A percentile compares a stretch with the other conserved stretches of the same genome.
Conservation (phyloP, 2,113 vertebrate genomes). For the Chrysochloris asiatica region DNA sequence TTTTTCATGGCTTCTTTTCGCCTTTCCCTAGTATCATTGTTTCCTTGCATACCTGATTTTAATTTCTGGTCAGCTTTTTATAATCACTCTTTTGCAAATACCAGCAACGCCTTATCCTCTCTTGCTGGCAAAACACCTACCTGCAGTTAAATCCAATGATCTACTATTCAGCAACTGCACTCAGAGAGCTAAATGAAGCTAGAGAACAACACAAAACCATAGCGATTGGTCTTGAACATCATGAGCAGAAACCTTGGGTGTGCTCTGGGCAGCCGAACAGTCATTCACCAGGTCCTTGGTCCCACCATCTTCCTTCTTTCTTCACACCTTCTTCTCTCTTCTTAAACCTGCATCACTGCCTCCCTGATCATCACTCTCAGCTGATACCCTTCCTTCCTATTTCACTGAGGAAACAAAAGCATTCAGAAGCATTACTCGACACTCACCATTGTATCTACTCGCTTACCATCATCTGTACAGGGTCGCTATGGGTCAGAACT, state of each 20-base stretch:
- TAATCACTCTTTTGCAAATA: not conserved
- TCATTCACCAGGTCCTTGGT: rapidly evolving
- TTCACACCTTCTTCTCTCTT: not conserved
- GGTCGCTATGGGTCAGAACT: no score
- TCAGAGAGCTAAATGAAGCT: not conserved
- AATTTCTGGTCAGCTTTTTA: not conserved
- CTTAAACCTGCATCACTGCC: no score
- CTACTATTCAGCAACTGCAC: no score
- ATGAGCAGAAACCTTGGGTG: rapidly evolving
- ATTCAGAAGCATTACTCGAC: not conserved
- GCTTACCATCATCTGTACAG: not conserved
- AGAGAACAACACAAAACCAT: not conserved
- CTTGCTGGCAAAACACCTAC: not conserved
- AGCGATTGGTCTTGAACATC: not conserved
- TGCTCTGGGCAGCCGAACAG: not conserved
- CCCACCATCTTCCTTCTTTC: not conserved
- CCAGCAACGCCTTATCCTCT: not conserved
- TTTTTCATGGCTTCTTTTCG: not conserved
- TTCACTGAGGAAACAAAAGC: not conserved
- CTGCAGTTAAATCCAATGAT: rapidly evolving
- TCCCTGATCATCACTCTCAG: not conserved
- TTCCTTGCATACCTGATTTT: not conserved
- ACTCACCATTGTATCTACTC: not conserved
- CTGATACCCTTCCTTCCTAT: not conserved
- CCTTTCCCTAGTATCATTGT: not conserved